Evolutionary conservation across 2,888 invertebrate species (phyloP).

Genomic region (Orchesella flavescens): DNA sequence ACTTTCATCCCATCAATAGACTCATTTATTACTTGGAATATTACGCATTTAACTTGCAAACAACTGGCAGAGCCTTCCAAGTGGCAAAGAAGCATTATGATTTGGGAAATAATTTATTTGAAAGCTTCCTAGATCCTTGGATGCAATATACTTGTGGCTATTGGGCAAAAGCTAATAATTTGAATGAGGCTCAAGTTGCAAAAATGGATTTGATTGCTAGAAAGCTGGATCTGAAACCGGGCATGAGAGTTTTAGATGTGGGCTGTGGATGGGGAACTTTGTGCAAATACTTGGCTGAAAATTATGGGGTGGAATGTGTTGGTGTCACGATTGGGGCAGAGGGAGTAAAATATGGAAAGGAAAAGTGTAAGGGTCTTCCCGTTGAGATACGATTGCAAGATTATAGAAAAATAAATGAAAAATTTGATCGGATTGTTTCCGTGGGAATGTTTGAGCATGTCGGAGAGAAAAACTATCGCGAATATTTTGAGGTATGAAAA

Average conservation of each 20-base stretch:
- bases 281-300: constrained; percentile 61
- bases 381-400: constrained; percentile 59
- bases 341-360: constrained; percentile 37
- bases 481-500: constrained; percentile 44
- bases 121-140: constrained; percentile 26
- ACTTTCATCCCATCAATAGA: constrained; percentile 32
- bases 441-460: constrained; percentile 58
- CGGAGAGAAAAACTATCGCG: constrained; percentile 47
- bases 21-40: constrained; percentile 28
- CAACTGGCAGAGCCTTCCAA: not conserved
- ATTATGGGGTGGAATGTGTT: constrained; percentile 52
- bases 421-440: constrained; percentile 61
- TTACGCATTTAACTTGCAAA: constrained; percentile 30
- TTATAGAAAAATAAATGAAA: constrained; percentile 56
- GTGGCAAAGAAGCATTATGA: constrained; percentile 62
- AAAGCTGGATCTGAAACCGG: constrained; percentile 55
- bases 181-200: constrained; percentile 48
- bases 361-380: constrained; percentile 31
- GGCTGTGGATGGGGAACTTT: constrained; percentile 61
- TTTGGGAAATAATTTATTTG: constrained; percentile 41
- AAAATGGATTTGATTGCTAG: constrained; percentile 60
- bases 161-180: constrained; percentile 42
- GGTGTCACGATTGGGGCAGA: constrained; percentile 60
- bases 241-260: constrained; percentile 53
- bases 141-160: constrained; percentile 52